These are phyloP conservation scores for Chionoecetes opilio DNA, from an alignment of 1,140 invertebrate genomes.

Conservation along the genomic window DNA sequence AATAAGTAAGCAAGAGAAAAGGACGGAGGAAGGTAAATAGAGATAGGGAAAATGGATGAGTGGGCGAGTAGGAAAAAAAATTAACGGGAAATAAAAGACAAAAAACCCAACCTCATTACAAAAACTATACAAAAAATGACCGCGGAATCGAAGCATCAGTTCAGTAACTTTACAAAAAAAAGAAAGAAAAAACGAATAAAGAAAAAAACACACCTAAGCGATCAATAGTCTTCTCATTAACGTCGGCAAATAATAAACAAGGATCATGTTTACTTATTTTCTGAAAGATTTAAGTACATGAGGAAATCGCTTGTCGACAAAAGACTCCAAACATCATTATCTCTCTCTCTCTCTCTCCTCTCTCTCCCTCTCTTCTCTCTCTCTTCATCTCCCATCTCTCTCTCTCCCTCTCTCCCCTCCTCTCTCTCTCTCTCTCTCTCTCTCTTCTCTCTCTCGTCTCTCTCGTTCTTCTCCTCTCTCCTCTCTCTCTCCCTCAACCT, in stretches of 20 bases:
- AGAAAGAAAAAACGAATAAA: not conserved
- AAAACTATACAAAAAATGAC: no score
- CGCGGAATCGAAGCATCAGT: not conserved
- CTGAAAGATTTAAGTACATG: not conserved
- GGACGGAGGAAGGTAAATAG: no score
- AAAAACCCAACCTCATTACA: no score
- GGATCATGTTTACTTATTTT: not conserved
- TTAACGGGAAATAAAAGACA: no score
- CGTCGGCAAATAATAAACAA: slow-evolving; percentile 17
- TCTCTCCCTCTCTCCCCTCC: not conserved
- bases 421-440: no score
- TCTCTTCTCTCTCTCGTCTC: no score
- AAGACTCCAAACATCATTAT: slow-evolving; percentile 9
- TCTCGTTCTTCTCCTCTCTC: no score
- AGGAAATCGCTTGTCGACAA: not conserved
- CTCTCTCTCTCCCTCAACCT: not conserved
- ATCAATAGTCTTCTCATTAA: not conserved
- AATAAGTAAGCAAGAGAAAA: no score
- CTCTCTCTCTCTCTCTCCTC: not conserved
- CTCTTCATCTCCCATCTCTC: not conserved
- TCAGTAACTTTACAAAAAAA: not conserved
- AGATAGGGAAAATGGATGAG: no score
- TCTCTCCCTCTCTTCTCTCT: no score
- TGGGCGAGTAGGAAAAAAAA: no score
- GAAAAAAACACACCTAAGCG: not conserved